Base-by-base conservation (phyloP, 2,888 invertebrate genomes). In the Endomychus coccineus region DNA sequence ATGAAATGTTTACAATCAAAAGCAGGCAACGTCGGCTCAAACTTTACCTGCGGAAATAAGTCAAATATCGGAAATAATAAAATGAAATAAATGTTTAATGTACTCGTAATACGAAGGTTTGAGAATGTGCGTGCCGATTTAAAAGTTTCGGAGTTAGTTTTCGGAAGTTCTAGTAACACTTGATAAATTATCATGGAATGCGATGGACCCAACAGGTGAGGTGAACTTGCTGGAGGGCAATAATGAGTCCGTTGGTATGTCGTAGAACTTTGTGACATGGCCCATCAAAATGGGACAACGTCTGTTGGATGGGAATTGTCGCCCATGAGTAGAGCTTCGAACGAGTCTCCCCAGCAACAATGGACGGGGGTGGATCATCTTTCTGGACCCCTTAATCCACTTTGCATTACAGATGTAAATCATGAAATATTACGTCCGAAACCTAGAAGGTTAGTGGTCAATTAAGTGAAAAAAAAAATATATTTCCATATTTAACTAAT, bases 361-460 rank as follows among this genome's bases (percentile, higher is more conserved):
- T 66, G 66, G 66, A 62, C 59, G n/a, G 73, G 73, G 48, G 71
- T 73, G 39, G 76, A 76, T 54, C 74, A 75, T 58, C 68, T 75
- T 50, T 73, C 73, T 27, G 75, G 76, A 42, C 77, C 77, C 16
- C 63, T 78, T 40, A 76, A 77, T 54, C 77, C 76, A 39, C 68
- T 78, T 39, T 78, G 78, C 59, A 77, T 78, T 52, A 75, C 78
- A 32, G 79, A 80, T 62, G 79, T 82, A 51, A 83, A 81, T 52
- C 87, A 88, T 68, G 87, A 88, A 67, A 88, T 88, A 57, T 75
- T 88, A 46, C 71, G 87, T 45, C 88, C 88, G 7, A 88, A 88
- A 63, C 87, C 88, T 6, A 75, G 88, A 62, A 80, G 88, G 86
- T 86, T 67, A 68, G 61, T 52, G 17, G 5, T n/a, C n/a, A n/a